Conservation (phyloP, 2,888 invertebrate species). For the Drosophila koepferae region DNA sequence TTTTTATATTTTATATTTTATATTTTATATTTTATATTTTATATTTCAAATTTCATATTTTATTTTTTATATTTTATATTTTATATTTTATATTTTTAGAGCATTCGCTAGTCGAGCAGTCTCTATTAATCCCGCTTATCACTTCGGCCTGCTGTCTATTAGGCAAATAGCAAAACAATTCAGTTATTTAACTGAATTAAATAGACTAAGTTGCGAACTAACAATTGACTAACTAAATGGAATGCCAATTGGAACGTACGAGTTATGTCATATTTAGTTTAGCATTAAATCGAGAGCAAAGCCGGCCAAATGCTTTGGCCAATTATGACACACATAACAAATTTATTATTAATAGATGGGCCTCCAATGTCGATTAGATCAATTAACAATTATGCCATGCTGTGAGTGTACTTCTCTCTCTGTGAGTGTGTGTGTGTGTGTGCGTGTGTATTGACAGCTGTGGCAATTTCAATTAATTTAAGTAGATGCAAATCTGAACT, state of each 20-base stretch:
- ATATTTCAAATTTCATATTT: not conserved
- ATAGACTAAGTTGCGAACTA: not conserved
- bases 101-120: not conserved
- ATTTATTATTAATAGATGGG: conserved; percentile 53
- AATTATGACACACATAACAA: conserved; percentile 55
- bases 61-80: not conserved
- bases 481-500: conserved; percentile 38
- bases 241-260: not conserved
- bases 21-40: not conserved
- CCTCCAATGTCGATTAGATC: conserved; percentile 67
- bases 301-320: conserved; percentile 18
- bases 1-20: not conserved
- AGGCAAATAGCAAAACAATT: conserved; percentile 3
- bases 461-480: conserved; percentile 68
- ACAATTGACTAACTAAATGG: conserved; percentile 7
- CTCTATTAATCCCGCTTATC: not conserved
- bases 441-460: conserved; percentile 44
- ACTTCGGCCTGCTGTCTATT: not conserved
- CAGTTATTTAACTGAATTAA: conserved; percentile 1
- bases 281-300: not conserved
- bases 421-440: conserved; percentile 3
- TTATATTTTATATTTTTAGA: not conserved
- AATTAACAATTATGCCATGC: conserved; percentile 50
- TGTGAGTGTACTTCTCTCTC: not conserved
- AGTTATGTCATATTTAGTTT: not conserved